Conservation (phyloP, 2,888 invertebrate species). For the Drosophila parthenogenetica region DNA sequence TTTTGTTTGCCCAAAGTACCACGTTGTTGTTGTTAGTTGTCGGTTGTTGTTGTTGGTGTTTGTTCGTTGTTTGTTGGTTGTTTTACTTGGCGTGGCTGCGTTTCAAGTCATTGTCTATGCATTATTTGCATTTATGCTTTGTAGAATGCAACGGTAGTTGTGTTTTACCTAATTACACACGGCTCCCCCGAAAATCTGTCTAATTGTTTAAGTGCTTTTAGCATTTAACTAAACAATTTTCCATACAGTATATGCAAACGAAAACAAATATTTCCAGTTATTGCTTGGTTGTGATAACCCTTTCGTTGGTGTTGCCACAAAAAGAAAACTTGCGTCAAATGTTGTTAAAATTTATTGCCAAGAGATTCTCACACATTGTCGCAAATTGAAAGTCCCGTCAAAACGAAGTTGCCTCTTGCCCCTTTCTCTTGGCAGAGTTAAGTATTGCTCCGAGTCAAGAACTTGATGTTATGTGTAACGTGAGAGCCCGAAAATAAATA, state of each 20-base stretch:
- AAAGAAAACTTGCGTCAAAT: constrained; percentile 51
- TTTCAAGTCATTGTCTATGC: constrained; percentile 32
- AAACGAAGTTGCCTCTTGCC: constrained; percentile 23
- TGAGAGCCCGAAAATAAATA: constrained; percentile 58
- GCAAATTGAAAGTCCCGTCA: constrained; percentile 66
- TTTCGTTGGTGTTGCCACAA: constrained; percentile 28
- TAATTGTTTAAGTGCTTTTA: constrained; percentile 79
- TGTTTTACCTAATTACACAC: constrained; percentile 77
- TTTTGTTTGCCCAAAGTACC: constrained; percentile 59
- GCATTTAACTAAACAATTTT: constrained; percentile 74
- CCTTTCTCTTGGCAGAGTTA: constrained; percentile 11
- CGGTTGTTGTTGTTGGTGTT: constrained; percentile 26
- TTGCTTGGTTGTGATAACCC: constrained; percentile 38
- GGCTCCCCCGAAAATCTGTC: constrained; percentile 50
- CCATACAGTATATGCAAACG: constrained; percentile 32
- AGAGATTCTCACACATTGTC: constrained; percentile 75
- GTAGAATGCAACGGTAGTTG: constrained; percentile 65
- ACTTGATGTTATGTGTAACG: constrained; percentile 61
- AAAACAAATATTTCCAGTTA: constrained; percentile 48
- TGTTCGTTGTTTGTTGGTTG: constrained; percentile 21
- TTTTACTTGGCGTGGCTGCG: constrained; percentile 24
- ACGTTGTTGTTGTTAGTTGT: constrained; percentile 38
- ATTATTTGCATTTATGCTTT: constrained; percentile 69
- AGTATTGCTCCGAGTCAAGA: constrained; percentile 7
- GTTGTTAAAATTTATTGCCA: constrained; percentile 75